These are phyloP conservation scores for Arrhamphus sclerolepis DNA, from an alignment of 2,797 vertebrate species.

Conservation along the genomic window DNA sequence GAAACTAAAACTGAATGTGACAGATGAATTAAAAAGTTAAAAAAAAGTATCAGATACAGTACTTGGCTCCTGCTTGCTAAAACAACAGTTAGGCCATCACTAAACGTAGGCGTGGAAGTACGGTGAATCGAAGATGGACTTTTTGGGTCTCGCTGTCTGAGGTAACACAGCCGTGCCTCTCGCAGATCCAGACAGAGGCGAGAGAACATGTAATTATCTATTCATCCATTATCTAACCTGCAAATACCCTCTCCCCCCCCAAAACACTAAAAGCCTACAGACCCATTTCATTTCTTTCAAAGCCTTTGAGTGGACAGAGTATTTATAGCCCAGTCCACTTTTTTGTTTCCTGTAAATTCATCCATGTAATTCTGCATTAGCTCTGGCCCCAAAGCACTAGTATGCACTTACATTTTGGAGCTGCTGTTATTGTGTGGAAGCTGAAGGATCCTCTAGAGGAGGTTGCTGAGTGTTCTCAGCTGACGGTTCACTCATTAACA, in stretches of 20 bases:
- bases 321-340: constrained; percentile 56
- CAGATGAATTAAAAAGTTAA: background rate
- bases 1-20: background rate
- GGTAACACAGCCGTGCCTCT: constrained; percentile 11
- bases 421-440: constrained; percentile 3
- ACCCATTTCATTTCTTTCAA: constrained; percentile 62
- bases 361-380: constrained; percentile 38
- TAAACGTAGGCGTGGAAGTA: background rate
- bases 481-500: constrained; percentile 2
- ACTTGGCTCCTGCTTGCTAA: background rate
- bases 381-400: background rate
- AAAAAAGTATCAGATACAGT: background rate
- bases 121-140: constrained; percentile 21
- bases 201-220: constrained; percentile 55
- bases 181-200: constrained; percentile 24
- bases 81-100: background rate
- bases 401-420: constrained; percentile 10
- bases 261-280: constrained; percentile 55
- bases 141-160: constrained; percentile 10
- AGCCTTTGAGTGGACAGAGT: constrained; percentile 47
- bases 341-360: constrained; percentile 42
- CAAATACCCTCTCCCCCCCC: constrained; percentile 7
- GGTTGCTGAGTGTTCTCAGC: background rate
- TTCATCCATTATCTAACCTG: constrained; percentile 58
- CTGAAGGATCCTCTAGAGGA: constrained; percentile 16